Evolutionary conservation across 2,888 invertebrate genomes (phyloP).

Genomic region (Adineta ricciae): DNA sequence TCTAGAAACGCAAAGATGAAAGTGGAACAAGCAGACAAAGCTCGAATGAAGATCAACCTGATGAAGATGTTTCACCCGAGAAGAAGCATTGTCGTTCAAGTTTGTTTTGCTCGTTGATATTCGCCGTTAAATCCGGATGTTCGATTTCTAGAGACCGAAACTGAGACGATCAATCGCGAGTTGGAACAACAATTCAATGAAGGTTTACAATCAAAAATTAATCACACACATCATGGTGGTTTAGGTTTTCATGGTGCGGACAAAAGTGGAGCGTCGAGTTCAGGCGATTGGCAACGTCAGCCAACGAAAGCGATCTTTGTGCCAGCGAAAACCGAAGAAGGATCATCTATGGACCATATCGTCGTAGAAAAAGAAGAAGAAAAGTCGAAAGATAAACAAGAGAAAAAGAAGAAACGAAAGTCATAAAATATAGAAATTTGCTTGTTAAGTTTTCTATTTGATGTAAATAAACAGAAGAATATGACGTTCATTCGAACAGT

Average conservation of each 20-base stretch:
- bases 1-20: neutral
- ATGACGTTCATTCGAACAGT: neutral
- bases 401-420: neutral
- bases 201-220: slow-evolving; percentile 42
- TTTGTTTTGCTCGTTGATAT: slow-evolving; percentile 37
- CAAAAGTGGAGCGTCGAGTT: too few relatives aligned
- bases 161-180: slow-evolving; percentile 35
- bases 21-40: neutral
- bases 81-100: slow-evolving; percentile 43
- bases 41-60: neutral
- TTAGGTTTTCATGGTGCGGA: slow-evolving; percentile 41
- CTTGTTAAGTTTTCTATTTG: neutral
- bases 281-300: neutral
- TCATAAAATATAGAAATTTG: neutral
- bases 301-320: neutral
- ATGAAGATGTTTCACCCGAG: slow-evolving; percentile 25
- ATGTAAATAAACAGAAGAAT: neutral
- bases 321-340: neutral
- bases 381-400: neutral
- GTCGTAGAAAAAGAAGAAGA: neutral
- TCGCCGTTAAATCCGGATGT: neutral
- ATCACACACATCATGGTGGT: slow-evolving; percentile 41
- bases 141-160: slow-evolving; percentile 33
- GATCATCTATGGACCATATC: neutral
- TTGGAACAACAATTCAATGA: slow-evolving; percentile 44